Conservation (phyloP, 2,113 vertebrate genomes). For the Lepisosteus oculatus region DNA sequence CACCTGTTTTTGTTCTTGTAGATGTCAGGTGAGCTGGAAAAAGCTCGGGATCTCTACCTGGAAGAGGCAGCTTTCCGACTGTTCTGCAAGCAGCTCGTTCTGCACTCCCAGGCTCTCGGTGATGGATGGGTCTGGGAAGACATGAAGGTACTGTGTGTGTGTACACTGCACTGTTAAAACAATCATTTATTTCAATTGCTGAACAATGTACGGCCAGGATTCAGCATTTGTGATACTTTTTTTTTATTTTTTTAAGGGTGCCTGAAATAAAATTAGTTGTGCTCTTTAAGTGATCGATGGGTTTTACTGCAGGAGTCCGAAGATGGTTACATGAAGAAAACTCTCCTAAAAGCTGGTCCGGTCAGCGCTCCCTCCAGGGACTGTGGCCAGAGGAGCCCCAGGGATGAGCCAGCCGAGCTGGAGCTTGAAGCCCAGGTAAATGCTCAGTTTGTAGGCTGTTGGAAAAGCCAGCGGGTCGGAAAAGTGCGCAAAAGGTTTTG, state of each 20-base stretch:
- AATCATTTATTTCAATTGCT: background rate
- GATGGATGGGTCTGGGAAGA: slow-evolving; percentile 85
- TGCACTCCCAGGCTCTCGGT: slow-evolving; percentile 68
- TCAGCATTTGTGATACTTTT: too few species aligned
- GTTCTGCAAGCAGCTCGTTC: slow-evolving; percentile 74
- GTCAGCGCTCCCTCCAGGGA: background rate
- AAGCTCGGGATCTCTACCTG: slow-evolving; percentile 51
- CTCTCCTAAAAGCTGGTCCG: slow-evolving; percentile 37
- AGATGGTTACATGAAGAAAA: slow-evolving; percentile 68
- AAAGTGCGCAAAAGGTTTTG: too few species aligned
- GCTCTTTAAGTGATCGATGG: too few species aligned
- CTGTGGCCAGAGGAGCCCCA: slow-evolving; percentile 7
- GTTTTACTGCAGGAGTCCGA: slow-evolving; percentile 41
- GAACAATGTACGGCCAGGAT: too few species aligned
- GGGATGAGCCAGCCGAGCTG: slow-evolving; percentile 5
- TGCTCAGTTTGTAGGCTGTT: background rate
- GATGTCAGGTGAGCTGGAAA: slow-evolving; percentile 44
- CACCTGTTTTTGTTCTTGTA: slow-evolving; percentile 33
- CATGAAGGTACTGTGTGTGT: slow-evolving; percentile 64
- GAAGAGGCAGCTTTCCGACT: slow-evolving; percentile 70
- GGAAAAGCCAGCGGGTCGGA: too few species aligned
- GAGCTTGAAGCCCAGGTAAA: slow-evolving; percentile 16
- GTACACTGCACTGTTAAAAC: background rate
- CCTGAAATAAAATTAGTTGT: too few species aligned
- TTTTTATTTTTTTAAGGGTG: too few species aligned